A percentile compares a stretch with the other conserved stretches of the same genome.
Conservation (phyloP, 2,797 vertebrate species). For the Ateles fusciceps region DNA sequence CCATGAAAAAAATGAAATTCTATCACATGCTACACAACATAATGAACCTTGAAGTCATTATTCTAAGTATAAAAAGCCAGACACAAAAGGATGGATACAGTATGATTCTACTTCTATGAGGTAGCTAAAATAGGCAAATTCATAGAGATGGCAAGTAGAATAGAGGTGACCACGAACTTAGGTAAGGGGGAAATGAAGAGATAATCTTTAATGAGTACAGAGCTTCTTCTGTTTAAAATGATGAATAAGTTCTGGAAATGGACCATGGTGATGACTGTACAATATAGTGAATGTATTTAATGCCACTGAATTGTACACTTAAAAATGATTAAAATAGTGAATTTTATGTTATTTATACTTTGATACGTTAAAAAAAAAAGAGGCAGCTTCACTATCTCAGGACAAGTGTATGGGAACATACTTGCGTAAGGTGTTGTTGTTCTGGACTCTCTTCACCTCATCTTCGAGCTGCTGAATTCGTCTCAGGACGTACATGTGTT, state of each 20-base stretch:
- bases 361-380: neutral
- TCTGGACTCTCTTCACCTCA: constrained; percentile 98
- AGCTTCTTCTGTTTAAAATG: neutral
- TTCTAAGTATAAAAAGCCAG: neutral
- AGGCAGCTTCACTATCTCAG: neutral
- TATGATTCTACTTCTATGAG: neutral
- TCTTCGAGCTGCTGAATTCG: constrained; percentile 97
- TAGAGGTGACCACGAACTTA: neutral
- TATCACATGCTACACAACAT: neutral
- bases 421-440: constrained; percentile 94
- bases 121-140: neutral
- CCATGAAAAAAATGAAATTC: neutral
- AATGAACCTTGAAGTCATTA: neutral
- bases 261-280: neutral
- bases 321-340: neutral
- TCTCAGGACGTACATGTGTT: constrained; percentile 97
- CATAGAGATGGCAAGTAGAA: neutral
- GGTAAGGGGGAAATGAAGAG: neutral
- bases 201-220: neutral
- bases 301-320: neutral
- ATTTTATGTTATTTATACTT: neutral
- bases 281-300: neutral
- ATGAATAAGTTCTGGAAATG: neutral
- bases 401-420: constrained; percentile 76
- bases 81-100: neutral